phyloP scores from a whole-genome alignment of 1,140 invertebrate species.

The Pseudomyrmex gracilis region DNA sequence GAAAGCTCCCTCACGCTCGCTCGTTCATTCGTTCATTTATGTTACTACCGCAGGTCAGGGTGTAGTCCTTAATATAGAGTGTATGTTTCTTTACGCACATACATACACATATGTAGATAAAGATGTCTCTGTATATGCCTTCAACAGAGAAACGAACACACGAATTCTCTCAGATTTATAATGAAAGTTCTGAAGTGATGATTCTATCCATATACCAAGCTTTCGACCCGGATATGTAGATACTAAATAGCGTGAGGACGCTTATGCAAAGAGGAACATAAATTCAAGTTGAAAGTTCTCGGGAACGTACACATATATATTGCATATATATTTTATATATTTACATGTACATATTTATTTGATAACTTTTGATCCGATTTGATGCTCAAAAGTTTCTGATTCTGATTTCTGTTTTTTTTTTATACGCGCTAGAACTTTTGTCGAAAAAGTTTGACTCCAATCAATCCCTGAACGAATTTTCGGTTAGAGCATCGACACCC shows the following conservation, averaged over 20 bases:
- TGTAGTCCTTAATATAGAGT: slow-evolving; percentile 36
- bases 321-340: too few relatives aligned
- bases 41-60: slow-evolving; percentile 70
- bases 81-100: slow-evolving; percentile 25
- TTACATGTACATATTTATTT: too few relatives aligned
- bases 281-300: too few relatives aligned
- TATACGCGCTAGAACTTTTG: not conserved
- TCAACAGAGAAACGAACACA: too few relatives aligned
- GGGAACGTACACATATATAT: too few relatives aligned
- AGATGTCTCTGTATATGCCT: not conserved
- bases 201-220: too few relatives aligned
- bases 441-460: not conserved
- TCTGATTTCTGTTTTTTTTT: not conserved
- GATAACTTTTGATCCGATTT: too few relatives aligned
- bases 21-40: not conserved
- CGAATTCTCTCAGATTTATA: too few relatives aligned
- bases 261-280: too few relatives aligned
- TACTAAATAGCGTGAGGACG: too few relatives aligned
- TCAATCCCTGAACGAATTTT: not conserved
- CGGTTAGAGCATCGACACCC: slow-evolving; percentile 2
- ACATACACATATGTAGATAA: not conserved
- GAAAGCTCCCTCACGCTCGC: slow-evolving; percentile 43
- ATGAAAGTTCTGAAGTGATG: too few relatives aligned
- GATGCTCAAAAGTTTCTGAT: not conserved
- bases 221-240: too few relatives aligned